Percentiles rank a stretch among this genome's conserved stretches.
These are phyloP conservation scores for Forbesichthys agassizii DNA, from an alignment of 2,113 vertebrate species.

Conservation along the genomic window DNA sequence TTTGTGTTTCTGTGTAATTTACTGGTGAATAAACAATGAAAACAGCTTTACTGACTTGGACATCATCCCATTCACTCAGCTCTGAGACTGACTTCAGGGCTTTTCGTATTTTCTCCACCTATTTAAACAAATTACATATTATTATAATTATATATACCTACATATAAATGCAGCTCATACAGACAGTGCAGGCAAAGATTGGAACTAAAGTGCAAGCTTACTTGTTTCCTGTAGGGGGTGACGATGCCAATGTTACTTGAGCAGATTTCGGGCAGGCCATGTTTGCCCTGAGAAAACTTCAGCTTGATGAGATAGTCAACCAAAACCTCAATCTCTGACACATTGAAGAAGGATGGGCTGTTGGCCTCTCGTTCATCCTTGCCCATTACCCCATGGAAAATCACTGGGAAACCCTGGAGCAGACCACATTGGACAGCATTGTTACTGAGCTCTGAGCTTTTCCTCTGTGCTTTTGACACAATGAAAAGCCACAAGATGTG, in stretches of 20 bases:
- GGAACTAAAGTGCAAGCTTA: slow-evolving; percentile 45
- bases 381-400: slow-evolving; percentile 90
- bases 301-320: slow-evolving; percentile 83
- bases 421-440: background rate
- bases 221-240: slow-evolving; percentile 94
- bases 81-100: slow-evolving; percentile 74
- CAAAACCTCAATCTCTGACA: slow-evolving; percentile 82
- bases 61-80: slow-evolving; percentile 71
- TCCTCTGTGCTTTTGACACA: too few relatives aligned
- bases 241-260: slow-evolving; percentile 88
- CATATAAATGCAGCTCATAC: background rate
- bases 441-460: too few relatives aligned
- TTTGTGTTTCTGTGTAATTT: too few relatives aligned
- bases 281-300: slow-evolving; percentile 77
- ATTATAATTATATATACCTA: too few relatives aligned
- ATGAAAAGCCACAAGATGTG: too few relatives aligned
- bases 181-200: background rate
- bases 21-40: background rate
- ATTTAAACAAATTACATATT: background rate
- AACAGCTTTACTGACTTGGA: slow-evolving; percentile 63
- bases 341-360: slow-evolving; percentile 94
- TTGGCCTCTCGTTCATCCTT: slow-evolving; percentile 85
- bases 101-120: slow-evolving; percentile 91
- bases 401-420: slow-evolving; percentile 86
- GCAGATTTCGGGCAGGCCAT: slow-evolving; percentile 72